These are phyloP conservation scores for Lasiommata megera DNA, from an alignment of 2,888 invertebrate genomes.

Conservation along the genomic window DNA sequence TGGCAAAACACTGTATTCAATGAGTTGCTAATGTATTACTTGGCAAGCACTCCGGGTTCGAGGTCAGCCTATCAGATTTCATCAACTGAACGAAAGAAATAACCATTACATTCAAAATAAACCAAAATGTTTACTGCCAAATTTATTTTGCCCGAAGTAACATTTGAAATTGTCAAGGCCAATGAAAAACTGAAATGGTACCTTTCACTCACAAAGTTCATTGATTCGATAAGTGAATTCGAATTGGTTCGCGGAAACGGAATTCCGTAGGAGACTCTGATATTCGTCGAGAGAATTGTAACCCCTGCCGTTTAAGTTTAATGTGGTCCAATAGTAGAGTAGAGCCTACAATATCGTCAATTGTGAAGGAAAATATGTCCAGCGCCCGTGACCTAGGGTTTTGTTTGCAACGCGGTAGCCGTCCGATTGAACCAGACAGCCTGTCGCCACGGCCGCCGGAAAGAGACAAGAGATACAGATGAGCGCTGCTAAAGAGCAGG, in stretches of 20 bases:
- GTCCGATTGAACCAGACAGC: constrained; percentile 74
- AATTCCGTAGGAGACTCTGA: constrained; percentile 36
- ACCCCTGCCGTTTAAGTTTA: constrained; percentile 27
- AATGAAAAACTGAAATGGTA: constrained; percentile 14
- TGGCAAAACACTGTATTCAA: constrained; percentile 56
- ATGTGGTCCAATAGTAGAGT: constrained; percentile 23
- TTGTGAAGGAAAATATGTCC: constrained; percentile 64
- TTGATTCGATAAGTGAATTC: constrained; percentile 25
- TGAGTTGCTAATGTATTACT: constrained; percentile 75
- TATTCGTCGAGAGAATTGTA: constrained; percentile 36
- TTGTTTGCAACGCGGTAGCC: constrained; percentile 65
- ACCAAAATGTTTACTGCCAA: constrained; percentile 18
- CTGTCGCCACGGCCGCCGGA: constrained; percentile 72
- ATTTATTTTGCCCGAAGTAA: constrained; percentile 9
- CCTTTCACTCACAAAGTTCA: constrained; percentile 23
- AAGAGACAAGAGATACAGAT: constrained; percentile 55
- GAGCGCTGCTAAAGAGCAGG: constrained; percentile 53
- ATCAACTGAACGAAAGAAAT: neutral
- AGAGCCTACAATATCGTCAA: constrained; percentile 20
- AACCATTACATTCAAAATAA: neutral
- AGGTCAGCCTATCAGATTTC: constrained; percentile 60
- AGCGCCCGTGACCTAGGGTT: constrained; percentile 72
- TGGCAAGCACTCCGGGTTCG: constrained; percentile 60
- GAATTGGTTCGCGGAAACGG: constrained; percentile 37
- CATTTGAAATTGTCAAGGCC: constrained; percentile 8